These are phyloP conservation scores for Andrena trimmerana DNA, from an alignment of 2,888 invertebrate species.

Conservation along the genomic window DNA sequence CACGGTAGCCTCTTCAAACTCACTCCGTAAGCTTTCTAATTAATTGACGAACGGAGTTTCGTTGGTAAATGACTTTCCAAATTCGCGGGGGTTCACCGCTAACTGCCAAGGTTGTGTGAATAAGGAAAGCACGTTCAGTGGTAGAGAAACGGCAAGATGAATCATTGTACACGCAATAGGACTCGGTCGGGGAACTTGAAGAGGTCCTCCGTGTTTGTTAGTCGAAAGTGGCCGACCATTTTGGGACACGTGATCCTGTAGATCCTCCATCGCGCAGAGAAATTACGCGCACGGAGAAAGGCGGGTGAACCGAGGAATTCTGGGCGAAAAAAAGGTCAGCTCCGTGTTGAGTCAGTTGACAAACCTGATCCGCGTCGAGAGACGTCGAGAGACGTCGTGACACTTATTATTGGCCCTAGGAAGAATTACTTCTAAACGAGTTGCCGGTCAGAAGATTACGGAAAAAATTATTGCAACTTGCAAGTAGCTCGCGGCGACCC, in stretches of 20 bases:
- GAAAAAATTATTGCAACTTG: too few relatives aligned
- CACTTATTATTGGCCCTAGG: not conserved
- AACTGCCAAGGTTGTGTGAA: not conserved
- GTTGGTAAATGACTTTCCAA: not conserved
- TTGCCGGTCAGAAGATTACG: not conserved
- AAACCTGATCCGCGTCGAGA: conserved; percentile 8
- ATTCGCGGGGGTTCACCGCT: too few relatives aligned
- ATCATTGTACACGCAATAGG: not conserved
- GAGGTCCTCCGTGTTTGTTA: not conserved
- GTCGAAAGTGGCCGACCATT: conserved; percentile 31
- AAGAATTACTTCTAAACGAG: not conserved
- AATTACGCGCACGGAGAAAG: conserved; percentile 56
- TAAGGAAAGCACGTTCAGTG: not conserved
- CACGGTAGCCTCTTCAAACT: not conserved
- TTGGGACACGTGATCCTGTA: conserved; percentile 35
- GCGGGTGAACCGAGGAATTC: conserved; percentile 28
- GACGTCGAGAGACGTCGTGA: conserved; percentile 10
- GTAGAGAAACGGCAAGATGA: too few relatives aligned
- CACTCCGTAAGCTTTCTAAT: conserved; percentile 16
- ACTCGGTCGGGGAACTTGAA: conserved; percentile 14
- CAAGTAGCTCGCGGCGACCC: too few relatives aligned
- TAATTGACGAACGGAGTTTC: not conserved
- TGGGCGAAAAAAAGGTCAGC: conserved; percentile 51
- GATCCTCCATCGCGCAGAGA: conserved; percentile 37
- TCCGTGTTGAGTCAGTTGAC: conserved; percentile 38